Evolutionary conservation across 2,113 vertebrate genomes (phyloP).

Genomic region (human (Homo sapiens)): DNA sequence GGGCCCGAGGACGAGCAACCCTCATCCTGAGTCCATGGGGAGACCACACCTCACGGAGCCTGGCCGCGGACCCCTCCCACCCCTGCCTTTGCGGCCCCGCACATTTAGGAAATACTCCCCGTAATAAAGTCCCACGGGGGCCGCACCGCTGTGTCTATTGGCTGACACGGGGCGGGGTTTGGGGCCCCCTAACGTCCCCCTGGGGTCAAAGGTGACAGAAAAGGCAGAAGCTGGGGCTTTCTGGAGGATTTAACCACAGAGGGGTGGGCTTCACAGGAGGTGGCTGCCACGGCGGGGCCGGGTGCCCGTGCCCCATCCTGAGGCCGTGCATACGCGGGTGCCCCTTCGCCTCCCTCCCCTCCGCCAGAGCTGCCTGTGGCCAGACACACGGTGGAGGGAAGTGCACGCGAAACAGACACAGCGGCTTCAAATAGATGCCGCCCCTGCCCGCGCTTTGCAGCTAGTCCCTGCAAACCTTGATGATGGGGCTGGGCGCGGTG

Average conservation of each 20-base stretch:
- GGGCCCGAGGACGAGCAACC: neutral
- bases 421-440: neutral
- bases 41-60: neutral
- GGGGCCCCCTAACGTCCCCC: neutral
- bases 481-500: neutral
- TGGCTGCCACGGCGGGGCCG: neutral
- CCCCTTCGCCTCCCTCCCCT: neutral
- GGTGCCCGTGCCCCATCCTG: neutral
- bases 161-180: rapidly evolving
- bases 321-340: neutral
- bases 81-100: rapidly evolving
- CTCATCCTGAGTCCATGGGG: rapidly evolving
- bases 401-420: neutral
- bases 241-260: constrained; percentile 73
- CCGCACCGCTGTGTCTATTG: neutral
- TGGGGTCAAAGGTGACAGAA: neutral
- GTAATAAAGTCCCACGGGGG: constrained; percentile 48
- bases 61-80: rapidly evolving
- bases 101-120: too few relatives aligned
- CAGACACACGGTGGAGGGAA: neutral
- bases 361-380: neutral
- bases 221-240: constrained; percentile 68
- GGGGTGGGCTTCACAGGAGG: constrained; percentile 65
- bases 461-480: neutral
- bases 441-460: neutral